A percentile compares a stretch with the other conserved stretches of the same genome.
Conservation (phyloP, 2,113 vertebrate genomes). For the Glaucidium brasilianum region DNA sequence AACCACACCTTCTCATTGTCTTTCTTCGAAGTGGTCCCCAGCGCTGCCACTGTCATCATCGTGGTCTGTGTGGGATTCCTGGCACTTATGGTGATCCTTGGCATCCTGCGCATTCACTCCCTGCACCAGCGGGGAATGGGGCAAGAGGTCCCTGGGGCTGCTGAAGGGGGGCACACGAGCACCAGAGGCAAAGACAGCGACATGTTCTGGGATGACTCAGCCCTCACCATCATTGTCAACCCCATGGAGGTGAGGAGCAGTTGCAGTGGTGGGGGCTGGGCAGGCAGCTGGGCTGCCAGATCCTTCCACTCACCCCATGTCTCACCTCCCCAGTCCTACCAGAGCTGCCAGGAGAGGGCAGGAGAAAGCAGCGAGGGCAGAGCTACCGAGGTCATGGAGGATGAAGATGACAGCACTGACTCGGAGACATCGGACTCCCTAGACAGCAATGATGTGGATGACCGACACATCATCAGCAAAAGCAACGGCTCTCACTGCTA, state of each 20-base stretch:
- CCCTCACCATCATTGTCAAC: constrained; percentile 97
- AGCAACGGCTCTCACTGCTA: constrained; percentile 81
- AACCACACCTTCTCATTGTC: neutral
- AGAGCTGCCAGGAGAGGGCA: constrained; percentile 68
- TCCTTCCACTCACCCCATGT: neutral
- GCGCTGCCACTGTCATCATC: constrained; percentile 95
- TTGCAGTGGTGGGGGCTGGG: neutral
- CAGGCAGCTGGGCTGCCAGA: neutral
- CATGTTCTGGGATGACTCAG: constrained; percentile 95
- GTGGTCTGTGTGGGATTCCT: constrained; percentile 97
- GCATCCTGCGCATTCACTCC: constrained; percentile 93
- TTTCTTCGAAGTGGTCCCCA: constrained; percentile 84
- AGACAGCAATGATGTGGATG: constrained; percentile 73
- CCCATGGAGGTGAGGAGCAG: constrained; percentile 92
- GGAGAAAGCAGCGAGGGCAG: constrained; percentile 56
- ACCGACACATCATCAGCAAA: constrained; percentile 87
- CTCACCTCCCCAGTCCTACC: constrained; percentile 67
- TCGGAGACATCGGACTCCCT: constrained; percentile 79
- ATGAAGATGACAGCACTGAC: constrained; percentile 84
- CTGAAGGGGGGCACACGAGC: constrained; percentile 59
- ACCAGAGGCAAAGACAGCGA: constrained; percentile 80
- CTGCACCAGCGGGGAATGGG: constrained; percentile 79
- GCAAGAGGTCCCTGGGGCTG: constrained; percentile 20
- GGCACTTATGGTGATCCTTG: constrained; percentile 95
- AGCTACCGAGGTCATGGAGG: constrained; percentile 54